A percentile compares a stretch with the other conserved stretches of the same genome.
phyloP scores from a whole-genome alignment of 2,113 vertebrate genomes.

The Piprites chloris region DNA sequence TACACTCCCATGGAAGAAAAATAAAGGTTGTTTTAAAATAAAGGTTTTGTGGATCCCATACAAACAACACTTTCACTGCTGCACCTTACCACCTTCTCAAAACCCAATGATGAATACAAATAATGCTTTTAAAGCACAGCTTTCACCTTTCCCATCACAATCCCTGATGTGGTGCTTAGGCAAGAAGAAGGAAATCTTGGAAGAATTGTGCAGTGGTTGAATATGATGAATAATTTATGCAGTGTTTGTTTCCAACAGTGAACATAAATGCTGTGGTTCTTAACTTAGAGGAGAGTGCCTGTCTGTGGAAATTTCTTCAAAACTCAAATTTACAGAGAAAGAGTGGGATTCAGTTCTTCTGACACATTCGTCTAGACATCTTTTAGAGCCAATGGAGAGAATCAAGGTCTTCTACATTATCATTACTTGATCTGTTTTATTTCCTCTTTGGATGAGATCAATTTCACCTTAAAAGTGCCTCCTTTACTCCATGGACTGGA shows the following conservation, averaged over 20 bases:
- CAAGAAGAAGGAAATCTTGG: not conserved
- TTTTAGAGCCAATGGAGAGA: not conserved
- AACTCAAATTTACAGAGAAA: not conserved
- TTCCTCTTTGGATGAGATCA: not conserved
- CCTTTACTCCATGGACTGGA: not conserved
- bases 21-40: not conserved
- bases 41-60: not conserved
- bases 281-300: not conserved
- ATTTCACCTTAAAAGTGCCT: not conserved
- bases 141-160: not conserved
- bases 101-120: not conserved
- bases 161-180: not conserved
- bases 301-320: not conserved
- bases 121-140: not conserved
- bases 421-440: not conserved
- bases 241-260: not conserved
- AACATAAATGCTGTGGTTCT: not conserved
- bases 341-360: not conserved
- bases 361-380: not conserved
- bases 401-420: not conserved
- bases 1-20: not conserved
- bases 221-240: not conserved
- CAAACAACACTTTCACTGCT: not conserved
- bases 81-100: not conserved
- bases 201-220: not conserved